Evolutionary conservation across 2,113 vertebrate species (phyloP).

Genomic region (Eulacestoma nigropectus): DNA sequence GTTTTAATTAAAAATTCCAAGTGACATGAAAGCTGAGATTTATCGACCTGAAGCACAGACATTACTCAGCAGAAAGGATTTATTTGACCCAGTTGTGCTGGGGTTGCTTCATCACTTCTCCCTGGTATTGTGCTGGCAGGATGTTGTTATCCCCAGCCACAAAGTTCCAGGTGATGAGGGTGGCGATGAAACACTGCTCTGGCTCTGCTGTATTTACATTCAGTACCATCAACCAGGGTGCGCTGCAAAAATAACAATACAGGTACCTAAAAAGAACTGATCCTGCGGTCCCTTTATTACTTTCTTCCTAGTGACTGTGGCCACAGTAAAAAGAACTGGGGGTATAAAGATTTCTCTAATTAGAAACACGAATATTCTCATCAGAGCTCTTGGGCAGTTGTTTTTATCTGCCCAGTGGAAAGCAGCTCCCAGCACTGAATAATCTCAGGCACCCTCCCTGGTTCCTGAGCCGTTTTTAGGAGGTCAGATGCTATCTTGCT

Average conservation of each 20-base stretch:
- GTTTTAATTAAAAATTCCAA: slow-evolving; percentile 20
- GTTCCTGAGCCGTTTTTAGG: slow-evolving; percentile 30
- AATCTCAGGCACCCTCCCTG: neutral
- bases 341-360: neutral
- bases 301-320: neutral
- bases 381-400: neutral
- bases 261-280: neutral
- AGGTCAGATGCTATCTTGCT: slow-evolving; percentile 31
- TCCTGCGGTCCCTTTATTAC: neutral
- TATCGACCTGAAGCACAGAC: neutral
- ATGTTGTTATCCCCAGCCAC: neutral
- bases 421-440: neutral
- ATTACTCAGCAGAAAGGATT: neutral
- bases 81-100: neutral
- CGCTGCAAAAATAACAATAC: neutral
- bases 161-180: neutral
- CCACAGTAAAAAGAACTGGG: neutral
- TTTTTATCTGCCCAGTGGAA: slow-evolving; percentile 32
- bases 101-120: neutral
- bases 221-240: neutral
- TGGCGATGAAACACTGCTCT: neutral
- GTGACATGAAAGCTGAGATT: neutral
- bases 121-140: neutral
- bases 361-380: slow-evolving; percentile 27
- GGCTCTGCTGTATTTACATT: neutral